Percentiles rank a stretch among this genome's conserved stretches.
Conservation (phyloP, 1,140 invertebrate species). For the Nixonia krombeini region DNA sequence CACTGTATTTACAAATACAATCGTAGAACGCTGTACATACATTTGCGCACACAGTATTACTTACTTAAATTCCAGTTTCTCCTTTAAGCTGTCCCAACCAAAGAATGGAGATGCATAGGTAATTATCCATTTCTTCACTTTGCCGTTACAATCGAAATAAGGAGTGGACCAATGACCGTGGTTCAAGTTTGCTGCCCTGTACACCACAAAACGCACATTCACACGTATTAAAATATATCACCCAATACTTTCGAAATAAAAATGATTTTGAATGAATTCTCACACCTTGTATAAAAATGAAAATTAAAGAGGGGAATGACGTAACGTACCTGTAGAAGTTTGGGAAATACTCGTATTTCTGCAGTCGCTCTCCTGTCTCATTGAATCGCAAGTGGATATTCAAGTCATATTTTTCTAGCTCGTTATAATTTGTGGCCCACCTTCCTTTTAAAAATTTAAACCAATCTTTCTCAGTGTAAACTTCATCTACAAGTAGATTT, state of each 20-base stretch:
- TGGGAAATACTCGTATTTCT: conserved; percentile 92
- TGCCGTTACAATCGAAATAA: conserved; percentile 94
- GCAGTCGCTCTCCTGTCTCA: conserved; percentile 84
- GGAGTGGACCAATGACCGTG: conserved; percentile 95
- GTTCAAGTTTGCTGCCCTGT: conserved; percentile 83
- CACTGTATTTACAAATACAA: conserved; percentile 60
- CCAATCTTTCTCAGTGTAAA: conserved; percentile 88
- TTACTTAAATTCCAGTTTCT: conserved; percentile 95
- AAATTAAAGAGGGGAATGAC: conserved; percentile 27
- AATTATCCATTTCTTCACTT: conserved; percentile 94
- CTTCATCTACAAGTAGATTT: conserved; percentile 72
- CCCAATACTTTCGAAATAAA: conserved; percentile 53
- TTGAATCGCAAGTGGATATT: conserved; percentile 94
- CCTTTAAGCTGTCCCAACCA: conserved; percentile 93
- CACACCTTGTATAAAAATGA: conserved; percentile 49
- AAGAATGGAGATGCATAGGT: conserved; percentile 98
- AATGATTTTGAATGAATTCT: conserved; percentile 52
- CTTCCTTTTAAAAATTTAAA: conserved; percentile 91
- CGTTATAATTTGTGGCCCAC: conserved; percentile 95
- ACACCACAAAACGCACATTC: conserved; percentile 57
- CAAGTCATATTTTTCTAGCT: conserved; percentile 91
- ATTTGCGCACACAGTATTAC: conserved; percentile 62
- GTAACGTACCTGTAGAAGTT: conserved; percentile 81
- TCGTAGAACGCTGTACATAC: conserved; percentile 4
- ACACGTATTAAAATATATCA: conserved; percentile 65